Conservation (phyloP, 2,888 invertebrate genomes). For the Andricus curvator region DNA sequence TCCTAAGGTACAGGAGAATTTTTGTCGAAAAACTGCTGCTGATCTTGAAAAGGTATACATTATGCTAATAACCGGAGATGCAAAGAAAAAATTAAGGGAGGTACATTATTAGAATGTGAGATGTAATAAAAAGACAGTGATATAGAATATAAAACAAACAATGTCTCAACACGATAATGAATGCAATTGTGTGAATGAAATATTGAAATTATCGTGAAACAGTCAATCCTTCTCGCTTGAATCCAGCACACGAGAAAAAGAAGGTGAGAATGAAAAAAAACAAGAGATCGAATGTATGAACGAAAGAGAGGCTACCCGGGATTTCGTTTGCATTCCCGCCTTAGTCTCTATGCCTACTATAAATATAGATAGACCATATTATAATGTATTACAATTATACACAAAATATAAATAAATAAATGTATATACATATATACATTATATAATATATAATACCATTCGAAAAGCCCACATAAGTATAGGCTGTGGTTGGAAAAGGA, state of each 20-base stretch:
- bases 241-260: conserved; percentile 31
- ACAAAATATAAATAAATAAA: conserved; percentile 58
- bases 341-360: conserved; percentile 72
- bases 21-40: neutral
- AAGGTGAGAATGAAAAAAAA: conserved; percentile 15
- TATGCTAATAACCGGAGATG: conserved; percentile 26
- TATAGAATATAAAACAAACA: conserved; percentile 42
- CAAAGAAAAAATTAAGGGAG: conserved; percentile 38
- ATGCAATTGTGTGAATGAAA: conserved; percentile 25
- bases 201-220: conserved; percentile 12
- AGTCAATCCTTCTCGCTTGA: conserved; percentile 19
- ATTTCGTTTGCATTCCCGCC: conserved; percentile 68
- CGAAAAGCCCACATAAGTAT: conserved; percentile 40
- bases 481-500: conserved; percentile 34
- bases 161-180: conserved; percentile 46
- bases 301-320: conserved; percentile 60
- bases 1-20: neutral
- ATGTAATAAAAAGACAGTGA: conserved; percentile 47
- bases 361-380: conserved; percentile 74
- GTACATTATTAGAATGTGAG: conserved; percentile 33
- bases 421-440: conserved; percentile 60
- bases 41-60: conserved; percentile 21
- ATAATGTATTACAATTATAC: conserved; percentile 69
- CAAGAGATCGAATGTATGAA: conserved; percentile 29
- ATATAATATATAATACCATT: conserved; percentile 51